Percentiles rank a stretch among this genome's conserved stretches.
These are phyloP conservation scores for Leuctra nigra DNA, from an alignment of 2,888 invertebrate genomes.

Conservation along the genomic window DNA sequence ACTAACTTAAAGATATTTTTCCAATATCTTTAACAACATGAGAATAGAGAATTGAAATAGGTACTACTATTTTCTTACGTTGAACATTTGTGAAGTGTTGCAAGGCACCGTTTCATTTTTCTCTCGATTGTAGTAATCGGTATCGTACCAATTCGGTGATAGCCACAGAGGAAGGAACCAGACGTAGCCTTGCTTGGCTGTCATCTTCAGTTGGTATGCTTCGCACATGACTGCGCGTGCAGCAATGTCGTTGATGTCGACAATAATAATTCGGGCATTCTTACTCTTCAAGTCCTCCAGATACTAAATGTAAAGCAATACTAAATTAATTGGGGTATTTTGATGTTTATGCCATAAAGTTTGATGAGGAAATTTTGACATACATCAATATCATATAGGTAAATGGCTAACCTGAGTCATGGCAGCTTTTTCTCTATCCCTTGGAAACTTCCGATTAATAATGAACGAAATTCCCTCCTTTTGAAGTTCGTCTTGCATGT, in stretches of 20 bases:
- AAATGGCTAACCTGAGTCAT: slow-evolving; percentile 52
- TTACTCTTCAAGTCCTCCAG: slow-evolving; percentile 57
- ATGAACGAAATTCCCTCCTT: slow-evolving; percentile 56
- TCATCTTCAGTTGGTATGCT: slow-evolving; percentile 63
- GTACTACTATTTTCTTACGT: too few species aligned
- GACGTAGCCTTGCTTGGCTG: slow-evolving; percentile 54
- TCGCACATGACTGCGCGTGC: slow-evolving; percentile 76
- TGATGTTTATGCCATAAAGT: too few species aligned
- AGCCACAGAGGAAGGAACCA: slow-evolving; percentile 83
- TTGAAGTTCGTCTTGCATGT: slow-evolving; percentile 58
- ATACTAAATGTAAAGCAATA: too few species aligned
- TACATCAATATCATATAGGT: too few species aligned
- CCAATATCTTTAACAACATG: slow-evolving; percentile 22
- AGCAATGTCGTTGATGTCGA: slow-evolving; percentile 67
- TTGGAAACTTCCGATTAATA: slow-evolving; percentile 61
- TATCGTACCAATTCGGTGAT: slow-evolving; percentile 54
- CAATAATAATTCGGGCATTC: slow-evolving; percentile 68
- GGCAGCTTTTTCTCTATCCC: slow-evolving; percentile 46
- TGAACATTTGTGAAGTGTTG: slow-evolving; percentile 53
- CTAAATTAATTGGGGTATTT: too few species aligned
- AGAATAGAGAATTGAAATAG: too few species aligned
- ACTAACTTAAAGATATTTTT: slow-evolving; percentile 34
- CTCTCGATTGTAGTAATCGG: slow-evolving; percentile 43
- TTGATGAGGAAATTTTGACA: too few species aligned
- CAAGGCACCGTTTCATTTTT: slow-evolving; percentile 49